Conservation (phyloP, 2,888 invertebrate genomes). For the Frankliniella intonsa region DNA sequence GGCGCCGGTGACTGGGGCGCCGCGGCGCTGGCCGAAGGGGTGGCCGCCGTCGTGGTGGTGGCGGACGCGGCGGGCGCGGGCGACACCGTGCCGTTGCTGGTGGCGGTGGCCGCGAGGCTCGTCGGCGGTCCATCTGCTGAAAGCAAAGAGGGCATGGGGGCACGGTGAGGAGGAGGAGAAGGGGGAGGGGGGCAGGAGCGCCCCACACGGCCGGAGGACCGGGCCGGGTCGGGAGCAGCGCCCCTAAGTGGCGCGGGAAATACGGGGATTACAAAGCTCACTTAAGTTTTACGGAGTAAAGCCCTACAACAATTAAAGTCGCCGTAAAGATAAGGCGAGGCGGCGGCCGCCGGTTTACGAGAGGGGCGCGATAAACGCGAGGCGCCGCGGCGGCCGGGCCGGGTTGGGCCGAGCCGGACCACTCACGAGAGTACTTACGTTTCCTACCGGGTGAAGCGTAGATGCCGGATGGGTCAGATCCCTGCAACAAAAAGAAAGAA, state of each 20-base stretch:
- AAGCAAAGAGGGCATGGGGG: neutral
- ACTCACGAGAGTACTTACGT: neutral
- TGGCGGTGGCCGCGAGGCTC: neutral
- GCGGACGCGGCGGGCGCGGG: neutral
- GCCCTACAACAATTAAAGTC: constrained; percentile 15
- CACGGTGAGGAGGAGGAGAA: neutral
- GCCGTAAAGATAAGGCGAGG: constrained; percentile 9
- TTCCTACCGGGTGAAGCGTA: constrained; percentile 7
- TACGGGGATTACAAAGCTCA: constrained; percentile 11
- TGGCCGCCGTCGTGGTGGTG: neutral
- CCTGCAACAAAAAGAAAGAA: constrained; percentile 2
- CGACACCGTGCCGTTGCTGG: constrained; percentile 15
- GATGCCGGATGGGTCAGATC: neutral
- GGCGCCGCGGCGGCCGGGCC: neutral
- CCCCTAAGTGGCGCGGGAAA: no score
- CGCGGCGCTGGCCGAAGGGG: constrained; percentile 1
- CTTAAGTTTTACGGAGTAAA: constrained; percentile 15
- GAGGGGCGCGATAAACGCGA: neutral
- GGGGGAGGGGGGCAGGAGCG: no score
- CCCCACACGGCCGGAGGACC: no score
- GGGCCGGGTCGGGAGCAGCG: no score
- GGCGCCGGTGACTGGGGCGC: constrained; percentile 3
- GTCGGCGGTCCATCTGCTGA: neutral
- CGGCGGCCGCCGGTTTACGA: neutral
- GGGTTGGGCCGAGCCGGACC: neutral